These are phyloP conservation scores for Volucella zonaria DNA, from an alignment of 2,888 invertebrate species.

Conservation along the genomic window DNA sequence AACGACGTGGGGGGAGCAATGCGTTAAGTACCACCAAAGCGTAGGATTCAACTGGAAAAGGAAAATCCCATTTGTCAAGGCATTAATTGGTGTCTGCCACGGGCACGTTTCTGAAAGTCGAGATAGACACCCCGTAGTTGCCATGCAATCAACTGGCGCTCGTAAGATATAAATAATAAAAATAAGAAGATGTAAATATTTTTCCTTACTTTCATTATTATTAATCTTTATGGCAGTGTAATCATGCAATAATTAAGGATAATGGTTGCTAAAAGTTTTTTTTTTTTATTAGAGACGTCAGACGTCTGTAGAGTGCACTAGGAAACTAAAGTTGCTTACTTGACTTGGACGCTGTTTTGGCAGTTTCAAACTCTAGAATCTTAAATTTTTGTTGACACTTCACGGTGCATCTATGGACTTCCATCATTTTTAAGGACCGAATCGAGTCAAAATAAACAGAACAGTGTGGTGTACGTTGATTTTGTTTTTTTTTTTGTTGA, in stretches of 20 bases:
- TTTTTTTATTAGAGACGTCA: too few species aligned
- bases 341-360: constrained; percentile 51
- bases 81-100: not conserved
- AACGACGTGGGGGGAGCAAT: not conserved
- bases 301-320: not conserved
- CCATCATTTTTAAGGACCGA: not conserved
- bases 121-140: not conserved
- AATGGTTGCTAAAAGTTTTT: too few species aligned
- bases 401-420: too few species aligned
- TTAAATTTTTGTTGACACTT: too few species aligned
- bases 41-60: not conserved
- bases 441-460: not conserved
- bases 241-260: too few species aligned
- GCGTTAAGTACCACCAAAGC: not conserved
- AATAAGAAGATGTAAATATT: too few species aligned
- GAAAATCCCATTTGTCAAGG: constrained; percentile 7
- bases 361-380: constrained; percentile 8
- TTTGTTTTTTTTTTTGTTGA: constrained; percentile 12
- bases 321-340: constrained; percentile 32
- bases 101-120: not conserved
- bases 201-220: too few species aligned
- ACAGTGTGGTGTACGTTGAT: constrained; percentile 4
- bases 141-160: too few species aligned
- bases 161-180: too few species aligned
- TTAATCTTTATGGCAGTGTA: too few species aligned